Conservation (phyloP, 2,113 vertebrate species). For the Serilophus lunatus region DNA sequence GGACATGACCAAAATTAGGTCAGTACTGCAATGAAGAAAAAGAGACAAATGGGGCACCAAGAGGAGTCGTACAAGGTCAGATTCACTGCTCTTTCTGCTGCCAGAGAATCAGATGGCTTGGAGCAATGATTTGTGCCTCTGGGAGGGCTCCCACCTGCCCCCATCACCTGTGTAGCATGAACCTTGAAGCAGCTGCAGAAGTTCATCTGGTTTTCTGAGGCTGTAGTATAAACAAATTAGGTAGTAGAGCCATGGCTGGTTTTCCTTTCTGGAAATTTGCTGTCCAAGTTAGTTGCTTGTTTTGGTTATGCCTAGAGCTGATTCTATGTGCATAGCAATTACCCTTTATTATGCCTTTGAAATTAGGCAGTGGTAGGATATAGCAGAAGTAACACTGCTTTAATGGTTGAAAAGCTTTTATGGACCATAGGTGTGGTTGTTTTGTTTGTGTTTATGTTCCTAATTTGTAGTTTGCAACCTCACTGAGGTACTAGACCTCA, state of each 20-base stretch:
- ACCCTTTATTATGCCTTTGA: slow-evolving; percentile 42
- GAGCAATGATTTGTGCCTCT: neutral
- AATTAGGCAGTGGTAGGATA: slow-evolving; percentile 32
- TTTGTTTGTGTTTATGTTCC: slow-evolving; percentile 56
- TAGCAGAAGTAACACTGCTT: neutral
- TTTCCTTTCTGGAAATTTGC: slow-evolving; percentile 30
- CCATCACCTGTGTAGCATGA: neutral
- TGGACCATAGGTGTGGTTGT: slow-evolving; percentile 54
- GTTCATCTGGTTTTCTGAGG: neutral
- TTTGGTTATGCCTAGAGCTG: slow-evolving; percentile 55
- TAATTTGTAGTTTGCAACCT: slow-evolving; percentile 56
- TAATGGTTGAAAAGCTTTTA: slow-evolving; percentile 58
- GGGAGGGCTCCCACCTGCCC: neutral
- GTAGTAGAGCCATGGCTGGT: neutral
- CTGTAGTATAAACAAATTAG: neutral
- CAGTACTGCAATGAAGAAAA: neutral
- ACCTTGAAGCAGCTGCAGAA: neutral
- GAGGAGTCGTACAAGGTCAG: neutral
- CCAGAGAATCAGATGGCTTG: neutral
- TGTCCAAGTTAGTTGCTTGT: slow-evolving; percentile 20
- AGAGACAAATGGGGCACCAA: neutral
- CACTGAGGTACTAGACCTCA: slow-evolving; percentile 41
- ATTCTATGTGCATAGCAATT: slow-evolving; percentile 26
- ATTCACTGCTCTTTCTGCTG: neutral
- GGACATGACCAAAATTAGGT: neutral